Evolutionary conservation across 2,113 vertebrate genomes (phyloP).

Genomic region (Agelaius phoeniceus): DNA sequence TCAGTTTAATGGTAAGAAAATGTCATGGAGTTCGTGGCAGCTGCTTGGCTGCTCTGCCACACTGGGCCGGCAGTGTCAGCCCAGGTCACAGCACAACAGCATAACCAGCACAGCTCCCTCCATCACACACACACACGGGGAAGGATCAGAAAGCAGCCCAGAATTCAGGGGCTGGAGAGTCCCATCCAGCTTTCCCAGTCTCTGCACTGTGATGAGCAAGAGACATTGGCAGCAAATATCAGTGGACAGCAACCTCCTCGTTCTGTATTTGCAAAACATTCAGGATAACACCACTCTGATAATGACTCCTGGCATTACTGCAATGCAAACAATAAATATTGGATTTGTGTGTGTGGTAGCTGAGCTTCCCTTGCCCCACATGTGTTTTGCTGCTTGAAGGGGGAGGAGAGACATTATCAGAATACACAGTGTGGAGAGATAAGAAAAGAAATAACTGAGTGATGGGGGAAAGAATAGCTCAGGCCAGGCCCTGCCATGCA

Average conservation of each 20-base stretch:
- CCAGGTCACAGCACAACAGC: background rate
- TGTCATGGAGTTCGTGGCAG: background rate
- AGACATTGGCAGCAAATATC: background rate
- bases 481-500: fast-evolving
- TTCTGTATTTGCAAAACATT: background rate
- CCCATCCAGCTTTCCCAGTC: background rate
- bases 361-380: background rate
- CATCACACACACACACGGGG: fast-evolving
- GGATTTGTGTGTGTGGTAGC: background rate
- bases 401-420: background rate
- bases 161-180: background rate
- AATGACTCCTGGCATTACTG: background rate
- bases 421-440: background rate
- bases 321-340: background rate
- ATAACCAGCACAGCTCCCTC: background rate
- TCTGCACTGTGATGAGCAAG: background rate
- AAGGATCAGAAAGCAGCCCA: background rate
- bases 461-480: background rate
- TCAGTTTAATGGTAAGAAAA: background rate
- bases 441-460: background rate
- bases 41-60: background rate
- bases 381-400: background rate
- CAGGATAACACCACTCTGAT: background rate
- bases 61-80: background rate
- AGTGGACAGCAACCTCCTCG: background rate